Percentiles rank a stretch among this genome's conserved stretches.
Evolutionary conservation across 1,140 invertebrate genomes (phyloP).

Genomic region (Tribolium castaneum): DNA sequence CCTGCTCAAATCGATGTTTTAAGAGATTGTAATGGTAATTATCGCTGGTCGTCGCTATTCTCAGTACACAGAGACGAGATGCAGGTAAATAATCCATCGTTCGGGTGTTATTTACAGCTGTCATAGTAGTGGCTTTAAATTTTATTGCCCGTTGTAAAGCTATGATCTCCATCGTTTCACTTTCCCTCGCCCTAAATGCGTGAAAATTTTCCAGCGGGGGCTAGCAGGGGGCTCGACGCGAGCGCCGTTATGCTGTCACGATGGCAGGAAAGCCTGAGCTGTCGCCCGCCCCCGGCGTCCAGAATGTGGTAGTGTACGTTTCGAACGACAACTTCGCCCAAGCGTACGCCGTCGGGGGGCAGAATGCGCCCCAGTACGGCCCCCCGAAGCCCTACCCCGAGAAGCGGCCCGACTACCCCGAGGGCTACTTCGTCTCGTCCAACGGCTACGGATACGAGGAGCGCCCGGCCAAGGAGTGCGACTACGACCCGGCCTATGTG

Average conservation of each 20-base stretch:
- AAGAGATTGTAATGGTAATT: constrained; percentile 63
- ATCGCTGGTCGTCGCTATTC: constrained; percentile 53
- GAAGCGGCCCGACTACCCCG: neutral
- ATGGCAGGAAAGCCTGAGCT: constrained; percentile 66
- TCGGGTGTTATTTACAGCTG: constrained; percentile 45
- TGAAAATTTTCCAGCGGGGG: constrained; percentile 50
- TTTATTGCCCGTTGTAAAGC: constrained; percentile 50
- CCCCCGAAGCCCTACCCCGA: constrained; percentile 47
- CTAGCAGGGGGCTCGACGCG: constrained; percentile 59
- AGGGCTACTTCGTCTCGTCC: neutral
- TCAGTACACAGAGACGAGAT: constrained; percentile 61
- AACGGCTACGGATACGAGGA: constrained; percentile 54
- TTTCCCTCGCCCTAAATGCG: constrained; percentile 28
- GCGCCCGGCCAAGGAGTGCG: constrained; percentile 55
- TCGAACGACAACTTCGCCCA: constrained; percentile 65
- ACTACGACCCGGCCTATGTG: constrained; percentile 56
- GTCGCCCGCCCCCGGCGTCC: constrained; percentile 60
- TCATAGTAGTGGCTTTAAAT: constrained; percentile 46
- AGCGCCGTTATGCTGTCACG: constrained; percentile 63
- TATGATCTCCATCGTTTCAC: constrained; percentile 38
- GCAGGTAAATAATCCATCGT: constrained; percentile 59
- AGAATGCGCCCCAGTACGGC: constrained; percentile 54
- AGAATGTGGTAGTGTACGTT: constrained; percentile 66
- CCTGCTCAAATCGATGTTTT: constrained; percentile 32
- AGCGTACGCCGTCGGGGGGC: constrained; percentile 62